phyloP scores from a whole-genome alignment of 2,797 vertebrate species.

The Sandelia bainsii region DNA sequence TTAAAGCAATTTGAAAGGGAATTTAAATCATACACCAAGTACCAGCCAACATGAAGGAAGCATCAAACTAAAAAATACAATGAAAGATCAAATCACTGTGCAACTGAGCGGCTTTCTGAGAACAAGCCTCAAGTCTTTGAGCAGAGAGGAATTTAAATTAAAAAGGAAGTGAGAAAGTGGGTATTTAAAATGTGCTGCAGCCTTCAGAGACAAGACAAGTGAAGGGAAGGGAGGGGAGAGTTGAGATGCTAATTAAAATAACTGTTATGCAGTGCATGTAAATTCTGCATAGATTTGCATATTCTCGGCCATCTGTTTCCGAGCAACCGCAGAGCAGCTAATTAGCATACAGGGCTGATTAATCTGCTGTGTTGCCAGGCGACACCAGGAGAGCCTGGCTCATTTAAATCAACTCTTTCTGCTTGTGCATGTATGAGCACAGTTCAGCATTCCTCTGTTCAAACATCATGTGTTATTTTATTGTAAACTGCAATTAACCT shows the following conservation, averaged over 20 bases:
- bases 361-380: conserved; percentile 89
- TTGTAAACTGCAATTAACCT: not conserved
- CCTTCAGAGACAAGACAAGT: conserved; percentile 80
- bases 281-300: conserved; percentile 99
- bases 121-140: conserved; percentile 54
- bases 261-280: conserved; percentile 94
- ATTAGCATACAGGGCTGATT: conserved; percentile 99
- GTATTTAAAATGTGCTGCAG: conserved; percentile 84
- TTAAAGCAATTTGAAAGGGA: conserved; percentile 15
- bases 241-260: conserved; percentile 86
- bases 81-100: conserved; percentile 18
- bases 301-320: conserved; percentile 99
- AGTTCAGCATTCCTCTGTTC: conserved; percentile 55
- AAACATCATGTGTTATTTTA: conserved; percentile 51
- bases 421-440: conserved; percentile 57
- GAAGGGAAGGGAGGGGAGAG: conserved; percentile 74
- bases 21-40: conserved; percentile 27
- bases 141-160: conserved; percentile 62
- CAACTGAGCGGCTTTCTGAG: conserved; percentile 47
- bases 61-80: conserved; percentile 9
- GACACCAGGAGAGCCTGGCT: conserved; percentile 77
- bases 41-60: not conserved
- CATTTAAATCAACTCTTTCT: conserved; percentile 78
- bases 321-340: conserved; percentile 94
- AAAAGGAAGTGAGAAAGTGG: conserved; percentile 69